phyloP scores from a whole-genome alignment of 2,113 vertebrate species.

The Recurvirostra avosetta region DNA sequence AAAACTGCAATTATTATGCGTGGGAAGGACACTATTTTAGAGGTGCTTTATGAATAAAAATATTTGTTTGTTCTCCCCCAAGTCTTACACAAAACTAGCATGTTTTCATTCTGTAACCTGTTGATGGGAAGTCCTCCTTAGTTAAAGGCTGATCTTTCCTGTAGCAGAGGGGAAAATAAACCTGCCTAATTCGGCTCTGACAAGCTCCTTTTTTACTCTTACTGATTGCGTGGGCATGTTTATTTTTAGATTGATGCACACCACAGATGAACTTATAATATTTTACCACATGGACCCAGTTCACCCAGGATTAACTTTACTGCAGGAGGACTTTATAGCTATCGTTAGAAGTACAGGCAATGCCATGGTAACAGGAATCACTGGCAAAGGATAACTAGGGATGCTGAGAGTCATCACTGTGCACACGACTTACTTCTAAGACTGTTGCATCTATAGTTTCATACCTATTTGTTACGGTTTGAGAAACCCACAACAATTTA shows the following conservation, averaged over 20 bases:
- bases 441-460: neutral
- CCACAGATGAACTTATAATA: neutral
- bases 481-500: no score
- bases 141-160: neutral
- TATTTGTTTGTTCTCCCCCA: neutral
- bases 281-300: neutral
- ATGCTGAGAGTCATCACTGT: neutral
- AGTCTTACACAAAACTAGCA: neutral
- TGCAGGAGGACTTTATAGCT: neutral
- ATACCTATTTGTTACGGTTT: no score
- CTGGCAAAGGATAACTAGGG: neutral
- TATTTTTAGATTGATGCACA: neutral
- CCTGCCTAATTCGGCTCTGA: neutral
- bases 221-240: neutral
- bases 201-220: neutral
- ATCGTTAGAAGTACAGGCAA: neutral
- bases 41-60: neutral
- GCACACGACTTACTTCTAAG: neutral
- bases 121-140: neutral
- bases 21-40: neutral
- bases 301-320: neutral
- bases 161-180: neutral
- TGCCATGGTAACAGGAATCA: neutral
- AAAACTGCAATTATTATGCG: neutral
- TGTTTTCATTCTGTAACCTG: neutral